Percentiles rank a stretch among this genome's conserved stretches.
These are phyloP conservation scores for Orchestia grillus DNA, from an alignment of 1,140 invertebrate species.

Conservation along the genomic window DNA sequence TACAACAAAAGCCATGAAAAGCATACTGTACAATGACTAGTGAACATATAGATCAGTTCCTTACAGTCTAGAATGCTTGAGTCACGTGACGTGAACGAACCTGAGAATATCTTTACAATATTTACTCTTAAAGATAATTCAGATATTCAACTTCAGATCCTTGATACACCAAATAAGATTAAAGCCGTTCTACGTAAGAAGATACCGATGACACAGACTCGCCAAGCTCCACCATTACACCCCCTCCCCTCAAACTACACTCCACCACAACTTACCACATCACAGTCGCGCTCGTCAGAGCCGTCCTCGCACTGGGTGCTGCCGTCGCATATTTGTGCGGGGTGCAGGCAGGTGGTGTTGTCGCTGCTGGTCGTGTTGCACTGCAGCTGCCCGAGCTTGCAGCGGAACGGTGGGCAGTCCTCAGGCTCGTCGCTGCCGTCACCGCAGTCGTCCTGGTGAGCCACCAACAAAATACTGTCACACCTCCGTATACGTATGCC, in stretches of 20 bases:
- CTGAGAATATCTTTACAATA: not conserved
- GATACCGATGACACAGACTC: too few relatives aligned
- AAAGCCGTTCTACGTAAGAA: not conserved
- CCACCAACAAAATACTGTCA: not conserved
- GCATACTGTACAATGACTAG: not conserved
- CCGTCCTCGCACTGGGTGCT: slow-evolving; percentile 74
- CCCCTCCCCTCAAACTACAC: too few relatives aligned
- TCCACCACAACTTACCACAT: slow-evolving; percentile 71
- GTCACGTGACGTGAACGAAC: not conserved
- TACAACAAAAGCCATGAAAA: not conserved
- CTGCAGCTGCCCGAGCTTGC: slow-evolving; percentile 83
- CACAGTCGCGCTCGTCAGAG: slow-evolving; percentile 75
- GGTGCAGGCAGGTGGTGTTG: slow-evolving; percentile 78
- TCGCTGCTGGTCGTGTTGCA: slow-evolving; percentile 72
- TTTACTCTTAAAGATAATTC: too few relatives aligned
- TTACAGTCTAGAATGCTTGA: not conserved
- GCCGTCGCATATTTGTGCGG: slow-evolving; percentile 76
- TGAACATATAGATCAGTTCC: too few relatives aligned
- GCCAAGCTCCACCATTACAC: too few relatives aligned
- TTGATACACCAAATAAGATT: not conserved
- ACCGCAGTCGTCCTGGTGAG: slow-evolving; percentile 80
- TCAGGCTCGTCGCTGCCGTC: slow-evolving; percentile 83
- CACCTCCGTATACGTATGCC: too few relatives aligned
- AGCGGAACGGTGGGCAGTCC: slow-evolving; percentile 80
- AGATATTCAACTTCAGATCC: too few relatives aligned